These are phyloP conservation scores for Megalops cyprinoides DNA, from an alignment of 2,797 vertebrate species.

Conservation along the genomic window DNA sequence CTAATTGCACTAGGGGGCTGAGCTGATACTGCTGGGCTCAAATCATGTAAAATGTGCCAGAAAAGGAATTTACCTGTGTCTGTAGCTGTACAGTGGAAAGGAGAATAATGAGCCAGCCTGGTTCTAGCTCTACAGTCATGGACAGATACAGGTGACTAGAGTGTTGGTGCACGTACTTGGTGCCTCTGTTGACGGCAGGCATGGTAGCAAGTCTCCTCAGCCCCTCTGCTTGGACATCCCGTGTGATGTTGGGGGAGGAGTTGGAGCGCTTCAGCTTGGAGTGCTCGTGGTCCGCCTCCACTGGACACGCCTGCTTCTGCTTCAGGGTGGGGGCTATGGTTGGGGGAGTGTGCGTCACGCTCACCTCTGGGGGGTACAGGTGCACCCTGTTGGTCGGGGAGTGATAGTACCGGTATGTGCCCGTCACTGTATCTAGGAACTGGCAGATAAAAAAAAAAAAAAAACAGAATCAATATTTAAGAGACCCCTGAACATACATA, in stretches of 20 bases:
- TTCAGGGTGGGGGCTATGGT: conserved; percentile 86
- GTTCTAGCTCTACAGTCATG: neutral
- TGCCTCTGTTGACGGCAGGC: conserved; percentile 90
- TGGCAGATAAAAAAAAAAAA: conserved; percentile 52
- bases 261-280: conserved; percentile 96
- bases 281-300: conserved; percentile 83
- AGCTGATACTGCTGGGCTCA: too few relatives aligned
- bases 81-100: neutral
- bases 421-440: conserved; percentile 94
- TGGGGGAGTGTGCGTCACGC: conserved; percentile 84
- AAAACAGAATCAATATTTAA: too few relatives aligned
- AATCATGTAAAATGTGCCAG: too few relatives aligned
- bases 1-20: too few relatives aligned
- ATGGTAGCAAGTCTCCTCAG: conserved; percentile 76
- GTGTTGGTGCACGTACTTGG: conserved; percentile 79
- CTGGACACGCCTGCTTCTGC: conserved; percentile 71
- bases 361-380: conserved; percentile 96
- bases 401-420: conserved; percentile 96
- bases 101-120: neutral
- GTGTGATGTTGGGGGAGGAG: conserved; percentile 96
- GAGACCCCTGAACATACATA: neutral
- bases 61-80: neutral
- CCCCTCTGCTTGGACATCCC: conserved; percentile 86
- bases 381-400: conserved; percentile 95
- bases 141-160: neutral